These are phyloP conservation scores for Antennarius maculatus DNA, from an alignment of 2,797 vertebrate species.

Conservation along the genomic window DNA sequence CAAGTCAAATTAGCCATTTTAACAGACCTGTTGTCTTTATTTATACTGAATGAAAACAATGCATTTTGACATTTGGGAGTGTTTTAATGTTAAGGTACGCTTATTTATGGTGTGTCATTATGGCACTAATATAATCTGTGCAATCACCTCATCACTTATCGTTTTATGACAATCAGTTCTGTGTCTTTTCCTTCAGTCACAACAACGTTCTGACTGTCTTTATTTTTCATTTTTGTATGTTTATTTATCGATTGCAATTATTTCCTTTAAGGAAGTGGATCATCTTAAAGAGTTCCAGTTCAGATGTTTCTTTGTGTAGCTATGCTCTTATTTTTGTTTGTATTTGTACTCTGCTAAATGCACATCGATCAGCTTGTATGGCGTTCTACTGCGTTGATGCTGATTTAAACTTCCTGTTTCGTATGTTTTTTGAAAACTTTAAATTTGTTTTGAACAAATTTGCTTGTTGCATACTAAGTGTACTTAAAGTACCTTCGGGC, in stretches of 20 bases:
- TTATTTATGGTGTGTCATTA: slow-evolving; percentile 25
- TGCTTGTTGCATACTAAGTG: slow-evolving; percentile 74
- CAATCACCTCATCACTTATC: slow-evolving; percentile 69
- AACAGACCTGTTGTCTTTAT: neutral
- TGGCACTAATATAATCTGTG: slow-evolving; percentile 53
- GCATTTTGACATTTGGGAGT: slow-evolving; percentile 30
- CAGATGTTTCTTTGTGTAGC: slow-evolving; percentile 50
- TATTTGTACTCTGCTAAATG: slow-evolving; percentile 60
- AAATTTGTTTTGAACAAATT: slow-evolving; percentile 65
- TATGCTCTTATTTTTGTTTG: slow-evolving; percentile 62
- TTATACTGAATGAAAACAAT: slow-evolving; percentile 20
- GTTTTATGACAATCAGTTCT: slow-evolving; percentile 79
- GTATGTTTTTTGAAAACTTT: slow-evolving; percentile 62
- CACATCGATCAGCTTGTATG: slow-evolving; percentile 68
- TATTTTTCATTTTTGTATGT: slow-evolving; percentile 41
- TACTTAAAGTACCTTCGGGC: slow-evolving; percentile 81
- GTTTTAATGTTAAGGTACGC: slow-evolving; percentile 34
- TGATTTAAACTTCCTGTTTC: slow-evolving; percentile 68
- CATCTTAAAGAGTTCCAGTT: slow-evolving; percentile 43
- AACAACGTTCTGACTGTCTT: slow-evolving; percentile 34
- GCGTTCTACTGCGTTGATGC: slow-evolving; percentile 51
- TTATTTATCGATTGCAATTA: slow-evolving; percentile 51
- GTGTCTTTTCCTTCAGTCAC: slow-evolving; percentile 42
- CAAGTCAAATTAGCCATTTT: slow-evolving; percentile 13
- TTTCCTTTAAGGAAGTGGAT: slow-evolving; percentile 42